Percentiles rank a stretch among this genome's conserved stretches.
Conservation (phyloP, 1,140 invertebrate species). For the Drosophila setifemur region DNA sequence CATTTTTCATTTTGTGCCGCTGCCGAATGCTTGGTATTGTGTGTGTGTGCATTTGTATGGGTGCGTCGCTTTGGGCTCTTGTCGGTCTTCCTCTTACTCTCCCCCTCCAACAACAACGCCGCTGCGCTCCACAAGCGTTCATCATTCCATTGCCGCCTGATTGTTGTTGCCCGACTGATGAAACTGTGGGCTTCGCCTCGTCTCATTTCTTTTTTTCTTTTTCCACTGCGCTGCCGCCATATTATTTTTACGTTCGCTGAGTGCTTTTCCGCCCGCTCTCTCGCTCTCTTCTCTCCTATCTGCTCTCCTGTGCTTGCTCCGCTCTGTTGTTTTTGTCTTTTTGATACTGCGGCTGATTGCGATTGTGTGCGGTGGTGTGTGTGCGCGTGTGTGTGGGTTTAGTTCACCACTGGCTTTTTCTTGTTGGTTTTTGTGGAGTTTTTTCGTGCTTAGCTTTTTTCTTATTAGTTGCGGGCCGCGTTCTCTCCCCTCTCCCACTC, state of each 20-base stretch:
- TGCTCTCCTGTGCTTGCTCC: slow-evolving; percentile 1
- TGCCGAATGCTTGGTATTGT: slow-evolving; percentile 2
- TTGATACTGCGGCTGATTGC: slow-evolving; percentile 20
- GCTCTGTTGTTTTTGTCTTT: not conserved
- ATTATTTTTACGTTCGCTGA: slow-evolving; percentile 70
- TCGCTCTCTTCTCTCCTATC: slow-evolving; percentile 39
- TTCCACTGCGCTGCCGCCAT: slow-evolving; percentile 53
- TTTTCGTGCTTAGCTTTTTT: slow-evolving; percentile 50
- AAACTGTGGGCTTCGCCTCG: slow-evolving; percentile 36
- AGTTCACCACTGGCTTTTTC: slow-evolving; percentile 1
- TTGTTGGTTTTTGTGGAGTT: slow-evolving; percentile 11
- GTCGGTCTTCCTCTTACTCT: slow-evolving; percentile 1
- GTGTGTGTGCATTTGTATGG: slow-evolving; percentile 27
- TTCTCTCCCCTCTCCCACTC: slow-evolving; percentile 19
- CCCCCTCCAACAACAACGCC: not conserved
- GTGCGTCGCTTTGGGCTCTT: slow-evolving; percentile 58
- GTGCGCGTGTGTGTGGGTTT: slow-evolving; percentile 17
- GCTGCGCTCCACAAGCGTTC: slow-evolving; percentile 26
- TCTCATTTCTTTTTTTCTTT: slow-evolving; percentile 26
- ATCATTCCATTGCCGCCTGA: slow-evolving; percentile 46
- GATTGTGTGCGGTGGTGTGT: slow-evolving; percentile 18
- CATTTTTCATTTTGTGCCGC: slow-evolving; percentile 75
- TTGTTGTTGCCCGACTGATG: slow-evolving; percentile 39
- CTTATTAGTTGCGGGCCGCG: slow-evolving; percentile 46
- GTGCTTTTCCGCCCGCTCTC: slow-evolving; percentile 30